Conservation (phyloP, 2,113 vertebrate genomes). For the Myotis davidii region DNA sequence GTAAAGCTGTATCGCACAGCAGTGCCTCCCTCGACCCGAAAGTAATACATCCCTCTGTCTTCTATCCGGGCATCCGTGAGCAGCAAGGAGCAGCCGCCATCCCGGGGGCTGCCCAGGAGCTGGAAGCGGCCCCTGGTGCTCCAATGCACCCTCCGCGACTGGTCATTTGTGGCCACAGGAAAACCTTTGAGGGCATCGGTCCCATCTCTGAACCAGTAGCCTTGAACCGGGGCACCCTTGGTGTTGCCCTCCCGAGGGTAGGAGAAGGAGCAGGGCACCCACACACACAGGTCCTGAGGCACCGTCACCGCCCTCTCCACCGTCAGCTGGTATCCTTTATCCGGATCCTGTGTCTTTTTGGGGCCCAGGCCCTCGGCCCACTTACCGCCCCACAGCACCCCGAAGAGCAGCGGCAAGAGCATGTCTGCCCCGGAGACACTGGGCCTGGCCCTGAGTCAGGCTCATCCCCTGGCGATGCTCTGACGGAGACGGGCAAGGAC, state of each 20-base stretch:
- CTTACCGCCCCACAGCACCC: neutral
- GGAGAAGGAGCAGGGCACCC: slow-evolving; percentile 19
- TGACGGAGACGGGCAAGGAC: accelerated
- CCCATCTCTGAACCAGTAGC: neutral
- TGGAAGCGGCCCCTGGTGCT: neutral
- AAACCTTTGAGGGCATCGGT: accelerated
- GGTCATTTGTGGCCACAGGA: slow-evolving; percentile 35
- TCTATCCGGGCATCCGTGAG: accelerated
- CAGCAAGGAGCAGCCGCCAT: neutral
- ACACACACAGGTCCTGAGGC: slow-evolving; percentile 47
- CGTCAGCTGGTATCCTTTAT: accelerated
- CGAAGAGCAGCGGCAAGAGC: neutral
- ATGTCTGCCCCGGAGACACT: neutral
- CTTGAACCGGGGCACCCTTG: accelerated
- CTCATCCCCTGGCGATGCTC: neutral
- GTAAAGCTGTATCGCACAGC: neutral
- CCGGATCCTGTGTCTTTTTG: accelerated
- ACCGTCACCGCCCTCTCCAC: accelerated
- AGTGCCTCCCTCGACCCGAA: neutral
- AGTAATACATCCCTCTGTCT: accelerated
- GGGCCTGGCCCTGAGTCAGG: neutral
- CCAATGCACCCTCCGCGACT: accelerated
- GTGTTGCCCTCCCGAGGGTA: accelerated
- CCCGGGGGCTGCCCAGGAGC: neutral
- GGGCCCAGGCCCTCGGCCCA: accelerated